A percentile compares a stretch with the other conserved stretches of the same genome.
phyloP scores from a whole-genome alignment of 2,797 vertebrate genomes.

The Galaxias olidus region DNA sequence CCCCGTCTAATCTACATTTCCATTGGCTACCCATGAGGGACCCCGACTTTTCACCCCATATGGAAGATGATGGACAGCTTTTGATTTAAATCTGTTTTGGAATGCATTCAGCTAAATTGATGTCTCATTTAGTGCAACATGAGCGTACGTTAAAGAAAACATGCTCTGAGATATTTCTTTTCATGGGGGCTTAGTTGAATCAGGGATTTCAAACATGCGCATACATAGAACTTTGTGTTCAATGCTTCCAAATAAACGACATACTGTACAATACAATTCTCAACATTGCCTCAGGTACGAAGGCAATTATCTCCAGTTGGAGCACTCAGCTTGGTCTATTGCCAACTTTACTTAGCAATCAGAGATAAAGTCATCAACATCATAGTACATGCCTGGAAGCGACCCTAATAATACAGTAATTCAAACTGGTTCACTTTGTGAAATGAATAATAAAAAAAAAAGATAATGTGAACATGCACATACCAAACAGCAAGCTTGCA shows the following conservation, averaged over 20 bases:
- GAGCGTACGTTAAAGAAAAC: constrained; percentile 21
- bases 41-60: constrained; percentile 21
- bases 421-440: constrained; percentile 24
- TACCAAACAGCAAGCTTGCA: not conserved
- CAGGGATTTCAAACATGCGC: constrained; percentile 7
- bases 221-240: not conserved
- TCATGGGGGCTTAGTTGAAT: constrained; percentile 17
- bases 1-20: constrained; percentile 24
- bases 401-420: constrained; percentile 29
- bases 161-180: not conserved
- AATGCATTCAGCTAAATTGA: constrained; percentile 8
- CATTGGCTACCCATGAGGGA: constrained; percentile 19
- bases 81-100: constrained; percentile 30
- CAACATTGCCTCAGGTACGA: constrained; percentile 37
- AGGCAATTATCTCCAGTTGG: constrained; percentile 13
- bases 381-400: constrained; percentile 29
- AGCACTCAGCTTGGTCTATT: not conserved
- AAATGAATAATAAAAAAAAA: too few relatives aligned
- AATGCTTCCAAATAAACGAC: too few relatives aligned
- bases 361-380: constrained; percentile 1
- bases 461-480: too few relatives aligned
- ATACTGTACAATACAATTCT: constrained; percentile 4
- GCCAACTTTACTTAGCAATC: not conserved
- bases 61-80: constrained; percentile 1
- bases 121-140: constrained; percentile 15